Evolutionary conservation across 2,113 vertebrate species (phyloP).

Genomic region (Alaudala cheleensis): DNA sequence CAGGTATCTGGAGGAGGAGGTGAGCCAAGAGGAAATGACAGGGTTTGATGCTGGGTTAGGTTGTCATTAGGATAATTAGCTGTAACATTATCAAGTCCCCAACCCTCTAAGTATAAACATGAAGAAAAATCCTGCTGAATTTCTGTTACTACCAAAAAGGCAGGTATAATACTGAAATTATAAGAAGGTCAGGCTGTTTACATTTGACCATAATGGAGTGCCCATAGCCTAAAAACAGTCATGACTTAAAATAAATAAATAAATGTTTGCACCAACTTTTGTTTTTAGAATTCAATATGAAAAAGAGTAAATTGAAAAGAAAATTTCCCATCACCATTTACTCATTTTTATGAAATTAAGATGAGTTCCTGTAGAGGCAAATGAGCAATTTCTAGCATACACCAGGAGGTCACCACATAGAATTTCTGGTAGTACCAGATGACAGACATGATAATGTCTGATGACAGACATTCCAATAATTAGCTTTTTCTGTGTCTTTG

Average conservation of each 20-base stretch:
- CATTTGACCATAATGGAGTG: not conserved
- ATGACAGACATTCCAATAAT: constrained; percentile 28
- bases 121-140: not conserved
- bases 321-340: not conserved
- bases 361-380: not conserved
- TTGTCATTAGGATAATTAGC: not conserved
- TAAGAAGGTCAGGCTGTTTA: not conserved
- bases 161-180: not conserved
- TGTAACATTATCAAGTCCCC: not conserved
- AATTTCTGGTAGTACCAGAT: not conserved
- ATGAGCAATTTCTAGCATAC: not conserved
- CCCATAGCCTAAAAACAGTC: not conserved
- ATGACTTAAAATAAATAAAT: not conserved
- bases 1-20: not conserved
- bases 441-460: not conserved
- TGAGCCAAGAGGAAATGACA: not conserved
- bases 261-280: not conserved
- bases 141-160: not conserved
- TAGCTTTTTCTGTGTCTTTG: not conserved
- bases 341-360: not conserved
- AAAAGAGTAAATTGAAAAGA: not conserved
- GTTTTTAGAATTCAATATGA: not conserved
- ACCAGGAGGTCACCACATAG: constrained; percentile 3
- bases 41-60: not conserved
- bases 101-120: not conserved